Evolutionary conservation across 2,113 vertebrate genomes (phyloP).

Genomic region (Lycaon pictus): DNA sequence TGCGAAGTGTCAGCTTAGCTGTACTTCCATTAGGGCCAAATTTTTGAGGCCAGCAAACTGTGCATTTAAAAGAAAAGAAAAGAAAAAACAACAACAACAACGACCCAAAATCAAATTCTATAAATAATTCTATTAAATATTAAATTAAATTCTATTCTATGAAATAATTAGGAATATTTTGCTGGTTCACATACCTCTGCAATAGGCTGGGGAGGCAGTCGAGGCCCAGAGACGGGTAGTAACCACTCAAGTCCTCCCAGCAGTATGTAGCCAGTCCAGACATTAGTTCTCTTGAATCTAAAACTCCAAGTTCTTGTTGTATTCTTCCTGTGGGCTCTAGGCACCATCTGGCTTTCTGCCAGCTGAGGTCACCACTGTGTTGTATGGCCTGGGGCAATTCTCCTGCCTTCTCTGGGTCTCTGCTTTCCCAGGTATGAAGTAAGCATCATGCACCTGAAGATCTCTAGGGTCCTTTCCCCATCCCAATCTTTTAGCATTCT

Average conservation of each 20-base stretch:
- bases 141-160: no score
- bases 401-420: not conserved
- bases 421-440: not conserved
- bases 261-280: not conserved
- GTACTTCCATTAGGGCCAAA: not conserved
- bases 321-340: not conserved
- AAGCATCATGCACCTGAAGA: not conserved
- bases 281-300: not conserved
- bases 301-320: not conserved
- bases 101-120: not conserved
- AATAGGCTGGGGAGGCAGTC: not conserved
- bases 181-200: not conserved
- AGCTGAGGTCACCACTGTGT: not conserved
- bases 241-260: not conserved
- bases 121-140: no score
- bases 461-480: fast-evolving
- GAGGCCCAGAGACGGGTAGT: not conserved
- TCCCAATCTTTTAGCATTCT: not conserved
- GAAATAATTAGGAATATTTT: not conserved
- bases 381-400: not conserved
- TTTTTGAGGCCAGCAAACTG: not conserved
- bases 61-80: not conserved
- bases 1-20: not conserved
- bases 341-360: not conserved
- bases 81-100: not conserved